phyloP scores from a whole-genome alignment of 2,113 vertebrate species.

The Monopterus albus region DNA sequence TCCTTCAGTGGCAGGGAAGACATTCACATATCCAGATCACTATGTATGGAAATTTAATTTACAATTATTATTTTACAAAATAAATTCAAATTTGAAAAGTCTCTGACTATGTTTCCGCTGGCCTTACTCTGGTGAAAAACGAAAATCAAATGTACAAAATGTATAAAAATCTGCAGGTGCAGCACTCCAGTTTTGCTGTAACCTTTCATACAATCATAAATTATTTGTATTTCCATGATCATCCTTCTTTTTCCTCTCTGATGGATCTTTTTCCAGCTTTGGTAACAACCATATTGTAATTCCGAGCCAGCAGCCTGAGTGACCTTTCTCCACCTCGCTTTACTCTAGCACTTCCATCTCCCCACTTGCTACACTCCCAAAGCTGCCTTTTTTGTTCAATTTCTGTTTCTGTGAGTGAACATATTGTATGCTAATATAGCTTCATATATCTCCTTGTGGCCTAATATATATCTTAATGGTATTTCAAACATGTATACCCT shows the following conservation, averaged over 20 bases:
- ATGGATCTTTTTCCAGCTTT: constrained; percentile 4
- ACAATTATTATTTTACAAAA: too few species aligned
- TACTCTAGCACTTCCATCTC: neutral
- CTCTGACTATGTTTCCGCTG: too few species aligned
- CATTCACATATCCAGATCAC: too few species aligned
- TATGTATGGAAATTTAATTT: too few species aligned
- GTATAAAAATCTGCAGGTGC: constrained; percentile 5
- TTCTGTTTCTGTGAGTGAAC: neutral
- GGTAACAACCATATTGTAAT: constrained; percentile 1
- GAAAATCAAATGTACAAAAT: neutral
- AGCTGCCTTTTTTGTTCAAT: neutral
- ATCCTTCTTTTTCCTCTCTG: neutral
- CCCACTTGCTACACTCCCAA: neutral
- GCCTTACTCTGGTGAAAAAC: too few species aligned
- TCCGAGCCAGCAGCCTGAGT: neutral
- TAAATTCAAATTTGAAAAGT: too few species aligned
- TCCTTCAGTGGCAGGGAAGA: too few species aligned
- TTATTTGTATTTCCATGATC: constrained; percentile 4
- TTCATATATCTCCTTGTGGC: too few species aligned
- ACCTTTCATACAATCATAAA: neutral
- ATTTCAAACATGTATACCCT: too few species aligned
- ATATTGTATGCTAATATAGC: neutral
- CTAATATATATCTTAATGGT: too few species aligned
- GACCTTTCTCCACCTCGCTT: neutral
- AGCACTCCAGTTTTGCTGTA: neutral